Percentiles rank a stretch among this genome's conserved stretches.
Conservation (phyloP, 2,113 vertebrate species). For the Nothoprocta pentlandii region DNA sequence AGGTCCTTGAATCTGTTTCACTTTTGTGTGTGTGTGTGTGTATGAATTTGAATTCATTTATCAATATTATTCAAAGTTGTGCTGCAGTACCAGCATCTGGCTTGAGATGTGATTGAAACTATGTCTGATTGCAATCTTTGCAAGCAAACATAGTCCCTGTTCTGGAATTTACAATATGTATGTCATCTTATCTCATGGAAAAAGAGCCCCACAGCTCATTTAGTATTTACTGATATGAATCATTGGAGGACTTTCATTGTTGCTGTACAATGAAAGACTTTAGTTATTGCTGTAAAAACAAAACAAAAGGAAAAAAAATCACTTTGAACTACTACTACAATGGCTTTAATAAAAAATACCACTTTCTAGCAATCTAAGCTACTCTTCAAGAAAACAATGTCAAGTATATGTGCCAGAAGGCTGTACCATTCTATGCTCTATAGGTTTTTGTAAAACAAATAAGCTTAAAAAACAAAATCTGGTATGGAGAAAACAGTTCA, state of each 20-base stretch:
- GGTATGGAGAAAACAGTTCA: background rate
- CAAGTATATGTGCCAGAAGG: constrained; percentile 1
- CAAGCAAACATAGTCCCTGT: background rate
- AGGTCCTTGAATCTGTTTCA: background rate
- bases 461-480: background rate
- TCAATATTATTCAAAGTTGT: background rate
- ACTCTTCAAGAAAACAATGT: background rate
- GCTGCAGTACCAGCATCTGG: constrained; percentile 17
- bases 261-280: background rate
- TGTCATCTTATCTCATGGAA: constrained; percentile 22
- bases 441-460: constrained; percentile 2
- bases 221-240: constrained; percentile 43
- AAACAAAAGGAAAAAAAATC: background rate
- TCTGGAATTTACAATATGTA: background rate
- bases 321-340: background rate
- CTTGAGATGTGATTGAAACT: constrained; percentile 11
- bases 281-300: constrained; percentile 36
- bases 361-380: background rate
- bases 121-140: constrained; percentile 23
- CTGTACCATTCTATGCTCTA: background rate
- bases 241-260: constrained; percentile 1
- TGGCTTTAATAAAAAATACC: constrained; percentile 26
- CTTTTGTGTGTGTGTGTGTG: constrained; percentile 27
- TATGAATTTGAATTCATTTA: background rate
- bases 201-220: constrained; percentile 34